Evolutionary conservation across 2,113 vertebrate species (phyloP), one percentile per base, ranked within the genome.

Genomic region (Perccottus glenii): DNA sequence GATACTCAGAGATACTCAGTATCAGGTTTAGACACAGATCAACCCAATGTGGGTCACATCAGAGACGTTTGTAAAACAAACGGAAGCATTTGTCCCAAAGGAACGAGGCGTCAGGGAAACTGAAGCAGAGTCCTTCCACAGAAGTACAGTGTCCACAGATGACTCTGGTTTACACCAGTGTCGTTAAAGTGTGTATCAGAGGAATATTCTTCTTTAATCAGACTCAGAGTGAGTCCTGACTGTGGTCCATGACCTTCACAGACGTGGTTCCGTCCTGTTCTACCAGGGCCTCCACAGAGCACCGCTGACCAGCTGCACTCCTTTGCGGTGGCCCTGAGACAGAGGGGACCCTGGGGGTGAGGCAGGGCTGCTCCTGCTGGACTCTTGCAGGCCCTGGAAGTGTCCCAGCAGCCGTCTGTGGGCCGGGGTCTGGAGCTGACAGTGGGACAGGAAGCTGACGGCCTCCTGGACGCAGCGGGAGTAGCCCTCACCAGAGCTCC

Each of bases 241-340:
- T 60, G 66, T 64, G 80, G 75, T 88, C 86, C 74, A 70, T 84
- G 77, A 80, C 80, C 5, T 74, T 82, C 80, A 84, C 71, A 85
- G 86, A 88, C 82, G 11, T 84, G 62, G 75, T 73, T 89, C 58
- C 84, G 64, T 79, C 52, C 68, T n/a, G 1, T 83, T 66, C 84
- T 91, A 92, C 92, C 93, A 93, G 73, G 93, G 92, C 58, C 91
- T 91, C 92, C 92, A 93, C 75, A 93, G 83, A 15, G 51, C 57
- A 3, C 67, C n/a, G 42, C 67, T 9, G 64, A 49, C 56, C 47
- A 50, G 77, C 66, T 66, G 70, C 61, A 49, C 46, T 1, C 79
- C 84, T 55, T 89, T 91, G 36, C 48, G 49, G 80, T 35, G 70
- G 83, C 59, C 64, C 48, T 64, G 81, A 47, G 72, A 82, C 58